These are phyloP conservation scores for Drosophila prostipennis DNA, from an alignment of 2,888 invertebrate genomes.

Conservation along the genomic window DNA sequence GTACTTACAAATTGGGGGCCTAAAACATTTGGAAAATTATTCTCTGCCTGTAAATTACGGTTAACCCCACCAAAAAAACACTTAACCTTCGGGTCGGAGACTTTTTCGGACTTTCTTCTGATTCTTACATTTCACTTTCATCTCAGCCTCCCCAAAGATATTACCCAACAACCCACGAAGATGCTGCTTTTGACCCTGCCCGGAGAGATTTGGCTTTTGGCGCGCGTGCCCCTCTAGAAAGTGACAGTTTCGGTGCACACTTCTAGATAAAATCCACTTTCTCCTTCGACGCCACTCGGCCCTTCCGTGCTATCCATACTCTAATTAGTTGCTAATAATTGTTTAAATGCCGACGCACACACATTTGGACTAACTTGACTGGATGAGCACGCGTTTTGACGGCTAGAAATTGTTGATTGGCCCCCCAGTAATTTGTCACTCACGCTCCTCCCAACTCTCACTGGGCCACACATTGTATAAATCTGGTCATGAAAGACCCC, in stretches of 20 bases:
- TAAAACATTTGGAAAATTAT: too few species aligned
- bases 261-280: conserved; percentile 57
- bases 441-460: conserved; percentile 66
- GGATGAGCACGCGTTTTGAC: conserved; percentile 42
- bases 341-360: conserved; percentile 60
- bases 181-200: conserved; percentile 36
- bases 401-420: conserved; percentile 33
- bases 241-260: conserved; percentile 47
- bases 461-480: conserved; percentile 22
- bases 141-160: background rate
- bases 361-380: conserved; percentile 5
- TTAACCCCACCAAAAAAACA: background rate
- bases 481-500: conserved; percentile 6
- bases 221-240: conserved; percentile 44
- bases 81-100: background rate
- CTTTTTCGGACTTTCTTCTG: conserved; percentile 1
- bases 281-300: conserved; percentile 51
- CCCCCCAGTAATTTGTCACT: conserved; percentile 66
- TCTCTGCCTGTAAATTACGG: too few species aligned
- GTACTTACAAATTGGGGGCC: too few species aligned
- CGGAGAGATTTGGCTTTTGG: conserved; percentile 35
- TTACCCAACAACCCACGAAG: conserved; percentile 8
- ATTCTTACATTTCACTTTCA: conserved; percentile 36
- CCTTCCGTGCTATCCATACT: conserved; percentile 38
- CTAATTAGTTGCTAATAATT: conserved; percentile 71